These are phyloP conservation scores for Camelus dromedarius DNA, from an alignment of 2,113 vertebrate genomes.

Conservation along the genomic window DNA sequence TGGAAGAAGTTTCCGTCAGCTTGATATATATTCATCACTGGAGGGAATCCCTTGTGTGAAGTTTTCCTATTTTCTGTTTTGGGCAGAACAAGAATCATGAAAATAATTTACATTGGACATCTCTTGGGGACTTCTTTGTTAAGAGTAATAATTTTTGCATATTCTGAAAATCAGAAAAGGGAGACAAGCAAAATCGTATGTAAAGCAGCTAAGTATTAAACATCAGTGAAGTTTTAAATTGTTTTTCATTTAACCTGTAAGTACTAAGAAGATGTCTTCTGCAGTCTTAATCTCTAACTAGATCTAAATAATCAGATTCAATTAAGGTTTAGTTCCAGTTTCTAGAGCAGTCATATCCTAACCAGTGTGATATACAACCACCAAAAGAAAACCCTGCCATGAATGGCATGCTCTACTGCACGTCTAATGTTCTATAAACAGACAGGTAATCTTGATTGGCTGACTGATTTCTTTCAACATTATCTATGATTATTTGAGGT, in stretches of 20 bases:
- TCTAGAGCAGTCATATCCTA: neutral
- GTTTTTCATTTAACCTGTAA: neutral
- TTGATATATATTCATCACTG: neutral
- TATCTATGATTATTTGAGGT: neutral
- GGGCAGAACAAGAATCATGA: neutral
- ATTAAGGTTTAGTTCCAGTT: neutral
- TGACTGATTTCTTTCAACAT: neutral
- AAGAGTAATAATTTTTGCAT: neutral
- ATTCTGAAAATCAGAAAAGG: neutral
- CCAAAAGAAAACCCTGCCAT: neutral
- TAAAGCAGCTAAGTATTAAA: neutral
- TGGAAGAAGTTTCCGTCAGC: neutral
- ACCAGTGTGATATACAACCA: neutral
- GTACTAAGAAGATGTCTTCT: neutral
- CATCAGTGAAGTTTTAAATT: neutral
- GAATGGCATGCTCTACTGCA: neutral
- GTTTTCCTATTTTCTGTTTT: neutral
- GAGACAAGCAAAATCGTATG: neutral
- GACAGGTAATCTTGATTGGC: neutral
- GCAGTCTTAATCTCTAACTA: neutral
- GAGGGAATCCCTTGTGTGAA: slow-evolving; percentile 35
- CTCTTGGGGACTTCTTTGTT: neutral
- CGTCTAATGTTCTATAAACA: neutral
- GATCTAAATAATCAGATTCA: neutral
- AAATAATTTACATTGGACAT: neutral